Evolutionary conservation across 2,113 vertebrate species (phyloP).

Genomic region (Labrus mixtus): DNA sequence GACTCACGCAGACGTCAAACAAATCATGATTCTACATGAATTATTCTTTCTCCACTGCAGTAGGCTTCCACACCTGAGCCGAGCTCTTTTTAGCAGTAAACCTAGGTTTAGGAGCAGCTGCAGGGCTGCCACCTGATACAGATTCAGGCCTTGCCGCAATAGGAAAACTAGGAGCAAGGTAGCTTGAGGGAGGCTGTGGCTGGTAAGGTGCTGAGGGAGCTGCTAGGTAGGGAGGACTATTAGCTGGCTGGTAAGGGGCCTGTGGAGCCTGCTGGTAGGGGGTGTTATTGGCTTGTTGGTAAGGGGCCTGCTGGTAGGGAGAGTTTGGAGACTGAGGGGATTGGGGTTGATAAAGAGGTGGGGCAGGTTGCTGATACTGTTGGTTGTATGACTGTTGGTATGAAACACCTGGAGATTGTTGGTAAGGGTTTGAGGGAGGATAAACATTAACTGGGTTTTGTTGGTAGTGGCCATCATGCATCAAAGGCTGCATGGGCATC

Average conservation of each 20-base stretch:
- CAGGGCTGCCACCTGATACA: conserved; percentile 73
- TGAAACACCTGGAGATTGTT: conserved; percentile 62
- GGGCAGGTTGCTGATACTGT: conserved; percentile 73
- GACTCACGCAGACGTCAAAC: conserved; percentile 17
- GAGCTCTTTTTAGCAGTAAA: conserved; percentile 95
- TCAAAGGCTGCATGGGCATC: conserved; percentile 80
- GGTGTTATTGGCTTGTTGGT: conserved; percentile 66
- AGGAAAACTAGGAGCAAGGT: conserved; percentile 77
- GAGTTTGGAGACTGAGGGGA: conserved; percentile 64
- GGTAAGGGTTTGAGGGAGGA: conserved; percentile 66
- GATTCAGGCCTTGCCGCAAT: conserved; percentile 87
- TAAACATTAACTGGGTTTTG: conserved; percentile 73
- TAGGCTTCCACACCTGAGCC: conserved; percentile 97
- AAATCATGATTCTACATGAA: conserved; percentile 34
- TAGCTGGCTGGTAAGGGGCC: conserved; percentile 73
- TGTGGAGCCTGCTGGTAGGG: conserved; percentile 67
- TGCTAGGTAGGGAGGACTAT: conserved; percentile 74
- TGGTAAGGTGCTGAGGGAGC: conserved; percentile 79
- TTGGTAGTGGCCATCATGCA: conserved; percentile 82
- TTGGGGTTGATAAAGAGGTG: conserved; percentile 71
- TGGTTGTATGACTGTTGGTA: conserved; percentile 77
- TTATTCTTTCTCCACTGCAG: conserved; percentile 86
- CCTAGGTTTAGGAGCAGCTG: conserved; percentile 92
- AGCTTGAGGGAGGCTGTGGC: conserved; percentile 68
- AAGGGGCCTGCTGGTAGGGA: conserved; percentile 72